A percentile compares a stretch with the other conserved stretches of the same genome.
Evolutionary conservation across 2,113 vertebrate species (phyloP).

Genomic region (Pelobates fuscus): DNA sequence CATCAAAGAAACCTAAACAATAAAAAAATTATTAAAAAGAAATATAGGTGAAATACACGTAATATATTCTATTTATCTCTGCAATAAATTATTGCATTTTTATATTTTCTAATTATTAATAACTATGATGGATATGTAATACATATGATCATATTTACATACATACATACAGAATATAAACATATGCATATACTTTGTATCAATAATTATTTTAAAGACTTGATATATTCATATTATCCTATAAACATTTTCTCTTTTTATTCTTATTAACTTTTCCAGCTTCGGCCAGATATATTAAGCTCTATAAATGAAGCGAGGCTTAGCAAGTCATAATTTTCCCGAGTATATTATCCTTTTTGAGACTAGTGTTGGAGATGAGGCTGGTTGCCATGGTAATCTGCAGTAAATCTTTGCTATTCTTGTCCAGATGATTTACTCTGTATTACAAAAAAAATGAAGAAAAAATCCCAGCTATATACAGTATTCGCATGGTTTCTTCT

Average conservation of each 20-base stretch:
- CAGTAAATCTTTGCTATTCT: constrained; percentile 38
- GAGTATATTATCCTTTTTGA: constrained; percentile 43
- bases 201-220: neutral
- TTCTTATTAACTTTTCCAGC: neutral
- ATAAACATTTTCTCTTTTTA: neutral
- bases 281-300: constrained; percentile 25
- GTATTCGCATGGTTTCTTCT: neutral
- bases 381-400: constrained; percentile 44
- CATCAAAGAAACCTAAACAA: too few relatives aligned
- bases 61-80: too few relatives aligned
- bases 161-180: too few relatives aligned
- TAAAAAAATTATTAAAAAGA: too few relatives aligned
- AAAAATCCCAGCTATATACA: neutral
- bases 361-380: constrained; percentile 34
- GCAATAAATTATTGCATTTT: too few relatives aligned
- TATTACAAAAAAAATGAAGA: neutral
- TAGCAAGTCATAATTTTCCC: constrained; percentile 24
- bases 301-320: constrained; percentile 17
- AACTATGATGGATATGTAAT: too few relatives aligned
- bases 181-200: neutral
- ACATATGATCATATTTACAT: neutral
- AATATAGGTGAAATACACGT: too few relatives aligned
- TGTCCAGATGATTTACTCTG: constrained; percentile 41
- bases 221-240: neutral
- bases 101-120: too few relatives aligned